Percentiles rank a stretch among this genome's conserved stretches.
Evolutionary conservation across 53 echinoderm and acorn worm species (phyloP).

Genomic region (Pentamera pediparva): DNA sequence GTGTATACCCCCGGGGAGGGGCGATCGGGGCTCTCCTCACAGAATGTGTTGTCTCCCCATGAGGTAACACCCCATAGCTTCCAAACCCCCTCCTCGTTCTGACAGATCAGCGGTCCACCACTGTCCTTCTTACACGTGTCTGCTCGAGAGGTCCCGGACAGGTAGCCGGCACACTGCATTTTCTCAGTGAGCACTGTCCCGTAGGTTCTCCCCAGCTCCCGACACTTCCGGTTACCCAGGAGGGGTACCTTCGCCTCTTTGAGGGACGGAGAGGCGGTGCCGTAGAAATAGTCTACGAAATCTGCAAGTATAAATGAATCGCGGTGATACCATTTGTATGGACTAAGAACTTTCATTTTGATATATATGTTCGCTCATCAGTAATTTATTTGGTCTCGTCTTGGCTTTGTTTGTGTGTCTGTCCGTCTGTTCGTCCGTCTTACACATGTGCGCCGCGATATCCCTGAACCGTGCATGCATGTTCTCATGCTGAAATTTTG

Average conservation of each 20-base stretch:
- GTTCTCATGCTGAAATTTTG: too few relatives aligned
- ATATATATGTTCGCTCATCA: too few relatives aligned
- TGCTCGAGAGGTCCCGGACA: slow-evolving; percentile 43
- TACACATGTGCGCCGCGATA: too few relatives aligned
- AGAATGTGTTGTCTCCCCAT: slow-evolving; percentile 82
- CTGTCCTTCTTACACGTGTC: slow-evolving; percentile 96
- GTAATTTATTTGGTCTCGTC: too few relatives aligned
- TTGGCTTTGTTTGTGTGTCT: too few relatives aligned
- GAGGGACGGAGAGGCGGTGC: slow-evolving; percentile 35
- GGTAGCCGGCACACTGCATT: slow-evolving; percentile 80
- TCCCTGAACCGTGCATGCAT: too few relatives aligned
- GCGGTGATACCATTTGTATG: too few relatives aligned
- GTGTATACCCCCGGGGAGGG: slow-evolving; percentile 79
- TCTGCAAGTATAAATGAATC: slow-evolving; percentile 20
- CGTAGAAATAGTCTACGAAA: slow-evolving; percentile 26
- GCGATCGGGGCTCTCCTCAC: slow-evolving; percentile 46
- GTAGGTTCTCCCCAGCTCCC: slow-evolving; percentile 44
- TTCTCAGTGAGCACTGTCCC: slow-evolving; percentile 56
- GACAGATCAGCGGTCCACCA: slow-evolving; percentile 94
- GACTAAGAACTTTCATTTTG: too few relatives aligned
- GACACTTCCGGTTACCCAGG: slow-evolving; percentile 49
- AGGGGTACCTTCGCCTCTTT: slow-evolving; percentile 70
- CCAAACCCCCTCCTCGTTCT: slow-evolving; percentile 51
- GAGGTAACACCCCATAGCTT: slow-evolving; percentile 86
- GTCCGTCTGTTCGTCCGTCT: too few relatives aligned